These are phyloP conservation scores for Anarsia innoxiella DNA, from an alignment of 2,888 invertebrate genomes.

Conservation along the genomic window DNA sequence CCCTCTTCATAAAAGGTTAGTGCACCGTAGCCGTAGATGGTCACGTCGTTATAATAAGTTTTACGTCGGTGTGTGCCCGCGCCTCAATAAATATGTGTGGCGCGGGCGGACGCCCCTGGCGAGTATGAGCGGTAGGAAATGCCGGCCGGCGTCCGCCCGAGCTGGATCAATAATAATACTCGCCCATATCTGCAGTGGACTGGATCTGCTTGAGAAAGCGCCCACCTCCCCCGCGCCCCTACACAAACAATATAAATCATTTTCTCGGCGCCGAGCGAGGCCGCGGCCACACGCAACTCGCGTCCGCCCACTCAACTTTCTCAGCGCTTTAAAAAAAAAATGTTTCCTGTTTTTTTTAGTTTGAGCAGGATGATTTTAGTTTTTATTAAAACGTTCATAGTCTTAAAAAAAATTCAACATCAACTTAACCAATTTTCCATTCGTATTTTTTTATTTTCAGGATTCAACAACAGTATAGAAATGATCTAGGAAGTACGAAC, in stretches of 20 bases:
- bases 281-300: slow-evolving; percentile 42
- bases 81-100: slow-evolving; percentile 67
- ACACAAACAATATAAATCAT: slow-evolving; percentile 74
- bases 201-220: slow-evolving; percentile 69
- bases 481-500: too few relatives aligned
- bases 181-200: slow-evolving; percentile 74
- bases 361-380: too few relatives aligned
- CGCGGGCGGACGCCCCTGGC: too few relatives aligned
- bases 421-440: too few relatives aligned
- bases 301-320: too few relatives aligned
- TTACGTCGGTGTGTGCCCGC: slow-evolving; percentile 52
- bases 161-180: slow-evolving; percentile 75
- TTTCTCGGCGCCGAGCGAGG: slow-evolving; percentile 49
- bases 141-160: slow-evolving; percentile 59
- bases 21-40: slow-evolving; percentile 55
- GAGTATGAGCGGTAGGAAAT: slow-evolving; percentile 71
- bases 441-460: too few relatives aligned
- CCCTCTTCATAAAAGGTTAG: slow-evolving; percentile 55
- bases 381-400: too few relatives aligned
- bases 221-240: slow-evolving; percentile 38
- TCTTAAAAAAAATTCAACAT: too few relatives aligned
- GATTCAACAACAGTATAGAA: too few relatives aligned
- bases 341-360: too few relatives aligned
- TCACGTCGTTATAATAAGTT: slow-evolving; percentile 57
- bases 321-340: too few relatives aligned